Conservation (phyloP, 2,113 vertebrate genomes). For the Indicator indicator region DNA sequence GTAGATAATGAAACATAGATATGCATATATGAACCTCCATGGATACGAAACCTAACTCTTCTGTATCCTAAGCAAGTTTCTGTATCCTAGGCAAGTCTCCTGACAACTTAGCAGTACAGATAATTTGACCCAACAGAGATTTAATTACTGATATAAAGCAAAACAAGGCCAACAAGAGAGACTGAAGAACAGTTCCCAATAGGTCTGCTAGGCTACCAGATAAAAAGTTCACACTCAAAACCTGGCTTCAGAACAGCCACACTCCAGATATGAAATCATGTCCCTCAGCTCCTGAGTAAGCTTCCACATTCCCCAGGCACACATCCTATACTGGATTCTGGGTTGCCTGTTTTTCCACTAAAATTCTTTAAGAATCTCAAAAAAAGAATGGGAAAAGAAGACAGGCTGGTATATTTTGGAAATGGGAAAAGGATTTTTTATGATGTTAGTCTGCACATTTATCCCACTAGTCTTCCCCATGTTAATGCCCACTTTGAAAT, state of each 20-base stretch:
- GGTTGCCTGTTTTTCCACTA: not conserved
- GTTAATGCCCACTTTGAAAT: not conserved
- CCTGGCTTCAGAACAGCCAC: not conserved
- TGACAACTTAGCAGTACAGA: not conserved
- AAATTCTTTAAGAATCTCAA: not conserved
- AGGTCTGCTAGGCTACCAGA: not conserved
- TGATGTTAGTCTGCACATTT: not conserved
- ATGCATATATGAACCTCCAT: not conserved
- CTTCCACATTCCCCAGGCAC: not conserved
- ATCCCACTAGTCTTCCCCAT: not conserved
- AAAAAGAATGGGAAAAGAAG: not conserved
- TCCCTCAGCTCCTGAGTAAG: not conserved
- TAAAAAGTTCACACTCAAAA: not conserved
- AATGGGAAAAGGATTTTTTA: not conserved
- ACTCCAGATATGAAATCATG: not conserved
- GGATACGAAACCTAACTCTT: not conserved
- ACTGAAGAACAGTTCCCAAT: not conserved
- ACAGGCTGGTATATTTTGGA: not conserved
- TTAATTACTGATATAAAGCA: constrained; percentile 52
- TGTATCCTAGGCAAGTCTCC: not conserved
- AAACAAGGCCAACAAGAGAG: constrained; percentile 19
- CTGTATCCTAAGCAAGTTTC: not conserved
- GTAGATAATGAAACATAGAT: constrained; percentile 8
- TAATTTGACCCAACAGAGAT: constrained; percentile 45
- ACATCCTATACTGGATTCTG: not conserved